phyloP scores from a whole-genome alignment of 2,797 vertebrate genomes.

The Siniperca obscura region DNA sequence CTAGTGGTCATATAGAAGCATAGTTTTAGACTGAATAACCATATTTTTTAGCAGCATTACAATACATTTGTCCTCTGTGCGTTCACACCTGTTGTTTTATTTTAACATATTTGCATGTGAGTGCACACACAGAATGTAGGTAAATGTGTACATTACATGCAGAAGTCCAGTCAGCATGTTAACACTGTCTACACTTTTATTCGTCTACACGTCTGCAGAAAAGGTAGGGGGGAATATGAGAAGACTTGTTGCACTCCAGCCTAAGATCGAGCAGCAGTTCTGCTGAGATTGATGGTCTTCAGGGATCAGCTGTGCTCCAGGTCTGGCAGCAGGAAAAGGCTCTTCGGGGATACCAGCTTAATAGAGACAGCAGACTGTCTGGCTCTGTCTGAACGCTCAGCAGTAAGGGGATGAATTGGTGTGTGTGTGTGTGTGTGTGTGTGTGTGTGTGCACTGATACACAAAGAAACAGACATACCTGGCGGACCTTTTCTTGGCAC shows the following conservation, averaged over 20 bases:
- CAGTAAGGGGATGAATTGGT: constrained; percentile 41
- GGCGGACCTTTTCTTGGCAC: constrained; percentile 17
- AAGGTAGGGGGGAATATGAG: constrained; percentile 69
- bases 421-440: not conserved
- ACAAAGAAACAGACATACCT: constrained; percentile 18
- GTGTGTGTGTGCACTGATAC: constrained; percentile 1
- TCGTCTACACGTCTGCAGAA: constrained; percentile 47
- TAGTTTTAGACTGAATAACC: not conserved
- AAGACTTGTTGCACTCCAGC: constrained; percentile 71
- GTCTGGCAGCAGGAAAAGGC: constrained; percentile 63
- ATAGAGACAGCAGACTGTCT: constrained; percentile 76
- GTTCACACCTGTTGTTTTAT: not conserved
- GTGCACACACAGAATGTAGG: not conserved
- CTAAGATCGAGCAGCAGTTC: constrained; percentile 45
- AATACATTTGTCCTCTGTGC: constrained; percentile 15
- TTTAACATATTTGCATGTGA: not conserved
- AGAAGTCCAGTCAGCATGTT: constrained; percentile 1
- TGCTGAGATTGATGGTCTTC: constrained; percentile 75
- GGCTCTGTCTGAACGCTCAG: constrained; percentile 63
- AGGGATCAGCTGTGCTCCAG: constrained; percentile 71
- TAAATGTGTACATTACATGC: not conserved
- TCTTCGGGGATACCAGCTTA: constrained; percentile 62
- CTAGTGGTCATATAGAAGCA: constrained; percentile 75
- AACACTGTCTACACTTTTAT: constrained; percentile 26
- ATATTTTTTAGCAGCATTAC: constrained; percentile 27